These are phyloP conservation scores for Loriculus beryllinus DNA, from an alignment of 2,797 vertebrate species.

Conservation along the genomic window DNA sequence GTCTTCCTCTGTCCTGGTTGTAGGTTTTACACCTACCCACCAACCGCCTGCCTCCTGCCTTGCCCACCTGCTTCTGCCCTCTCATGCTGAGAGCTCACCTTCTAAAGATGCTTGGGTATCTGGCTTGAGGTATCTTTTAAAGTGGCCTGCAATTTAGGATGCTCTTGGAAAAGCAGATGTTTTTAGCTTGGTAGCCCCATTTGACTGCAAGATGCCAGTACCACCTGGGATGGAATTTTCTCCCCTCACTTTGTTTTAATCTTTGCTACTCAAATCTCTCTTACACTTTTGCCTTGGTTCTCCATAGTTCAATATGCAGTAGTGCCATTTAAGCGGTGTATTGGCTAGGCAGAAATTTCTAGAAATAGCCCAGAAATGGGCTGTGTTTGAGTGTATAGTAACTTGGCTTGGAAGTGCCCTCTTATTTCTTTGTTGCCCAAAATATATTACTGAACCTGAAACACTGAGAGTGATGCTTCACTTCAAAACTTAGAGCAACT, in stretches of 20 bases:
- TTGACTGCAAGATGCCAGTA: not conserved
- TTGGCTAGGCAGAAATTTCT: not conserved
- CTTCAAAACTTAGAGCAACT: not conserved
- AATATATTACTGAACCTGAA: not conserved
- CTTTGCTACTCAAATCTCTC: not conserved
- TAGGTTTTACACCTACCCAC: not conserved
- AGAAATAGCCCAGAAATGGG: not conserved
- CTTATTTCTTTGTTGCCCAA: not conserved
- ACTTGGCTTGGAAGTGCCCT: not conserved
- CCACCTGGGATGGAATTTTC: not conserved
- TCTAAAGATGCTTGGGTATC: not conserved
- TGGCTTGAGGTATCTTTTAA: not conserved
- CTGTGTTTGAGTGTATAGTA: not conserved
- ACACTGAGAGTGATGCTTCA: not conserved
- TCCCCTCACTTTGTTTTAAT: not conserved
- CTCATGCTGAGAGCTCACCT: not conserved
- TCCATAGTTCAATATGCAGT: fast-evolving
- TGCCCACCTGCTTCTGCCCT: not conserved
- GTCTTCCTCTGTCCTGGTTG: not conserved
- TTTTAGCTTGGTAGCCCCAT: not conserved
- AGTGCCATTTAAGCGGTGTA: not conserved
- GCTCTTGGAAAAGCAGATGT: not conserved
- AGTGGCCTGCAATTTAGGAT: not conserved
- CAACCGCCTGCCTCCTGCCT: not conserved
- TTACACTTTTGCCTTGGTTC: not conserved